Percentiles rank a stretch among this genome's conserved stretches.
phyloP scores from a whole-genome alignment of 2,113 vertebrate genomes.

The Phyllostomus hastatus region DNA sequence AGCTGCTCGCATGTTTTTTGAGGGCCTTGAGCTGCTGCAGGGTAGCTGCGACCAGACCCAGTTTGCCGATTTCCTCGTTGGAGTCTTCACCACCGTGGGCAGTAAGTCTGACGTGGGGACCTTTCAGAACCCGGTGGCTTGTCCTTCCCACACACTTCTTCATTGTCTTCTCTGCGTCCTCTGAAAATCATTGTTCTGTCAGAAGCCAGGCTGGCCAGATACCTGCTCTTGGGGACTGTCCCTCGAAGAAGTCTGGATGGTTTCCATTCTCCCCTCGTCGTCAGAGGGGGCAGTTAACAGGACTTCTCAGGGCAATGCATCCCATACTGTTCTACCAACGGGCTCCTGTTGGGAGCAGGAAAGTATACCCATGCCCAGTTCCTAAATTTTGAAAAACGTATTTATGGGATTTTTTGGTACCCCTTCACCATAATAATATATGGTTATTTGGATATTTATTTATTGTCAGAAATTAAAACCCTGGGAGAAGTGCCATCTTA shows the following conservation, averaged over 20 bases:
- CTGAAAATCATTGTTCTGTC: background rate
- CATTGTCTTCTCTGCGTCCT: background rate
- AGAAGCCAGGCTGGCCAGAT: background rate
- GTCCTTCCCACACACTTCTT: background rate
- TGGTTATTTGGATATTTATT: background rate
- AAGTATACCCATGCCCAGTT: background rate
- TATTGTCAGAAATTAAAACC: background rate
- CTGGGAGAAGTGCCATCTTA: background rate
- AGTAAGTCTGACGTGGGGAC: constrained; percentile 70
- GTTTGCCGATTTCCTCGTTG: constrained; percentile 82
- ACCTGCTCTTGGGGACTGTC: background rate
- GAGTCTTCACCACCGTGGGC: constrained; percentile 78
- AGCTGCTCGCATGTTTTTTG: constrained; percentile 75
- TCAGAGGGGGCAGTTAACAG: background rate
- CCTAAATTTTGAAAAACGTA: background rate
- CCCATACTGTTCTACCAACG: background rate
- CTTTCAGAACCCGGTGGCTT: background rate
- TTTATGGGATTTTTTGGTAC: background rate
- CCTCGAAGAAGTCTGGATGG: background rate
- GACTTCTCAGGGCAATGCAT: background rate
- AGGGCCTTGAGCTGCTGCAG: constrained; percentile 75
- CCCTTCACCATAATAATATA: background rate
- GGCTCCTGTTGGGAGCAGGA: background rate
- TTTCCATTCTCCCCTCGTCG: background rate
- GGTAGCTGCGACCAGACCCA: constrained; percentile 58